Evolutionary conservation across 2,888 invertebrate genomes (phyloP).

Genomic region (Eudemis profundana): DNA sequence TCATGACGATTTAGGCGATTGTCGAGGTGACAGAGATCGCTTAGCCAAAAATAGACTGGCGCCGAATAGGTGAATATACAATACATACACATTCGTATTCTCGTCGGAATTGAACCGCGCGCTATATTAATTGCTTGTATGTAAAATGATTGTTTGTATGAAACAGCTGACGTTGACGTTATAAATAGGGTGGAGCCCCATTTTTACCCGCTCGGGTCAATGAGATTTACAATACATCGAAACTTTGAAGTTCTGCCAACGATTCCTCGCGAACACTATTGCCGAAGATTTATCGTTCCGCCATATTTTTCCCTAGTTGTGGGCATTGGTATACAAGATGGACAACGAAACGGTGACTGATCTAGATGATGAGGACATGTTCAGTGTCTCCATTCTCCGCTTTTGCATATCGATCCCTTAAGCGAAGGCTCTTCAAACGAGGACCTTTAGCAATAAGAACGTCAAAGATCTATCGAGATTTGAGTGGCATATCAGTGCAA

Average conservation of each 20-base stretch:
- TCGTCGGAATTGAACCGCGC: neutral
- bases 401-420: no score
- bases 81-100: no score
- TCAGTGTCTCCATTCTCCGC: neutral
- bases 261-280: constrained; percentile 6
- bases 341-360: neutral
- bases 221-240: constrained; percentile 17
- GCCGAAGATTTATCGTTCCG: constrained; percentile 15
- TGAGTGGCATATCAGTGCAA: no score
- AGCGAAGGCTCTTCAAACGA: no score
- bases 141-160: neutral
- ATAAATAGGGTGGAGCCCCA: constrained; percentile 12
- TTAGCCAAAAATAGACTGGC: neutral
- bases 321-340: neutral
- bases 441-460: no score
- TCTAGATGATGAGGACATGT: neutral
- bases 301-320: neutral
- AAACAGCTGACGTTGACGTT: neutral
- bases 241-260: constrained; percentile 26
- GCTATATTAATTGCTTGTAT: neutral
- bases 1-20: no score
- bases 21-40: neutral
- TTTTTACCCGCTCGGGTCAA: constrained; percentile 16
- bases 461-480: no score
- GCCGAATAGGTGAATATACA: neutral